A percentile compares a stretch with the other conserved stretches of the same genome.
Conservation (phyloP, 2,797 vertebrate genomes). For the Pangasius sanitwongsei region DNA sequence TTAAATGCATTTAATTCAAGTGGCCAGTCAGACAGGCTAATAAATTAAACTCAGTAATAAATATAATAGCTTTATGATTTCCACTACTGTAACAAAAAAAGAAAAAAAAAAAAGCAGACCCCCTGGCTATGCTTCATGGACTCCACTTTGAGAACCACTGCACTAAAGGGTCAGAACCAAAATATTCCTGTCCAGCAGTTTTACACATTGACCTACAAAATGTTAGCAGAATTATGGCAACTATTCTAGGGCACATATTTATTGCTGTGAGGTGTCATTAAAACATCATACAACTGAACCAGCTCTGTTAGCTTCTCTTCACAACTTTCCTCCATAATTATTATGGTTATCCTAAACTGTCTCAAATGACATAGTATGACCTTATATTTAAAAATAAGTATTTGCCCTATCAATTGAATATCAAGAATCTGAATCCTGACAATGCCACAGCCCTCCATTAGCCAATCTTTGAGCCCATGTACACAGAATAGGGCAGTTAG, state of each 20-base stretch:
- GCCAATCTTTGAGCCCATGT: constrained; percentile 2
- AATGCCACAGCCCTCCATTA: not conserved
- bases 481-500: not conserved
- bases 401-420: not conserved
- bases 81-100: not conserved
- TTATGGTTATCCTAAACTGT: not conserved
- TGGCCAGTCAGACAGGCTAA: not conserved
- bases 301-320: not conserved
- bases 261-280: not conserved
- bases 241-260: not conserved
- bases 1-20: not conserved
- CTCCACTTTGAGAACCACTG: not conserved
- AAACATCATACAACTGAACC: not conserved
- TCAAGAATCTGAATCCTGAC: not conserved
- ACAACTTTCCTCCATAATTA: not conserved
- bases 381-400: not conserved
- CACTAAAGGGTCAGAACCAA: not conserved
- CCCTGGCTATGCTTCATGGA: not conserved
- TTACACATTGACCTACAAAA: not conserved
- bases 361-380: not conserved
- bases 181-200: not conserved
- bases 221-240: not conserved
- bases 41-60: not conserved
- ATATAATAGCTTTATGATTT: not conserved
- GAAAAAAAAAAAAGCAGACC: no score